A percentile compares a stretch with the other conserved stretches of the same genome.
These are phyloP conservation scores for Hyperoplus lanceolatus DNA, from an alignment of 2,797 vertebrate species.

Conservation along the genomic window DNA sequence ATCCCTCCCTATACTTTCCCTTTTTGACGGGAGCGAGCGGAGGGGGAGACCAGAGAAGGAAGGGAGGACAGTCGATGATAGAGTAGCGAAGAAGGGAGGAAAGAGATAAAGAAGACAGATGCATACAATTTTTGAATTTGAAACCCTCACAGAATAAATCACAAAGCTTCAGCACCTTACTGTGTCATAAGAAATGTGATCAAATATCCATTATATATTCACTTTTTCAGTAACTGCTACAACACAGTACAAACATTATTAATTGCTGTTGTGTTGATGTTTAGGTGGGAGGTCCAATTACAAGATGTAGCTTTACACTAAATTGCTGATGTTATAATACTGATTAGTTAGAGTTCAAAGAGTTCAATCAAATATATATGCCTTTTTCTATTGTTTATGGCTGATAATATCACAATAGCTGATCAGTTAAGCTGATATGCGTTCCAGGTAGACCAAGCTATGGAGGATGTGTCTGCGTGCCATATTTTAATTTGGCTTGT, in stretches of 20 bases:
- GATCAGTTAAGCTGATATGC: not conserved
- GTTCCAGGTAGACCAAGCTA: not conserved
- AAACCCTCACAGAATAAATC: not conserved
- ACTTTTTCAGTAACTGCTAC: not conserved
- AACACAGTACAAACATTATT: no score
- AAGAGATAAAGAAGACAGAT: conserved; percentile 9
- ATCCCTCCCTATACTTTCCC: conserved; percentile 39
- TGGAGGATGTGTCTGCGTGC: not conserved
- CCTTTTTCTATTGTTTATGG: not conserved
- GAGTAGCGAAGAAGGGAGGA: not conserved
- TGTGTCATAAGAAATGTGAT: not conserved
- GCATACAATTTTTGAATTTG: conserved; percentile 1
- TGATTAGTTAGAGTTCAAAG: not conserved
- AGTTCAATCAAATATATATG: not conserved
- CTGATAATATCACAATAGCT: not conserved
- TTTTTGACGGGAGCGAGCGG: conserved; percentile 20
- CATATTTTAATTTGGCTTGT: conserved; percentile 16
- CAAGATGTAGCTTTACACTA: not conserved
- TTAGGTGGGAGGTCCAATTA: not conserved
- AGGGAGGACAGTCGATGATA: conserved; percentile 21
- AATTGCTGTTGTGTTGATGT: not conserved
- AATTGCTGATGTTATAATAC: not conserved
- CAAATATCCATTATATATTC: not conserved
- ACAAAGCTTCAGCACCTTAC: not conserved
- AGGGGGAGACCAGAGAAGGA: not conserved